phyloP scores from a whole-genome alignment of 2,888 invertebrate genomes.

The Rhyacophila evoluta region DNA sequence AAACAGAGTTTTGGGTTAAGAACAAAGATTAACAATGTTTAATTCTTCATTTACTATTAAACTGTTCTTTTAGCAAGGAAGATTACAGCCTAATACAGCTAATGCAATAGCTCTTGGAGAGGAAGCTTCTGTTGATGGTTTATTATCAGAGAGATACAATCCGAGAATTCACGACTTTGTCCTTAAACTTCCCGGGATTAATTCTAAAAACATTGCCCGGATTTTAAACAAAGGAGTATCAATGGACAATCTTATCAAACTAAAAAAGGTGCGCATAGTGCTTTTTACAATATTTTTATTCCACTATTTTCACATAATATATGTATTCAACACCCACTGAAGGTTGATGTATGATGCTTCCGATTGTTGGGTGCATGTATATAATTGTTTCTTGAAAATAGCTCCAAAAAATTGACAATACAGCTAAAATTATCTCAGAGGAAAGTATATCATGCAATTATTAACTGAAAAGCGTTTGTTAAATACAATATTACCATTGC shows the following conservation, averaged over 20 bases:
- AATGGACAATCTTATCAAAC: constrained; percentile 73
- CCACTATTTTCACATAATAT: background rate
- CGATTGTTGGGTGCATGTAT: too few species aligned
- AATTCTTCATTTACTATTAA: too few species aligned
- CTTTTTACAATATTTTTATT: too few species aligned
- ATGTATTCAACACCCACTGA: too few species aligned
- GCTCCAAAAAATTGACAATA: constrained; percentile 23
- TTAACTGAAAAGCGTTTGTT: too few species aligned
- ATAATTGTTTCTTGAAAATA: too few species aligned
- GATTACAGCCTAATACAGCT: constrained; percentile 82
- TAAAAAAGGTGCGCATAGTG: constrained; percentile 67
- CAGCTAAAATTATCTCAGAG: background rate
- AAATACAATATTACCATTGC: too few species aligned
- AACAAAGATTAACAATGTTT: too few species aligned
- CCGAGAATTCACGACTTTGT: constrained; percentile 82
- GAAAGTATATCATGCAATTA: too few species aligned
- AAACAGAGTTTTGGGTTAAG: too few species aligned
- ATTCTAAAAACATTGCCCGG: constrained; percentile 83
- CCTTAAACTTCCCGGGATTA: constrained; percentile 89
- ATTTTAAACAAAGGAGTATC: constrained; percentile 81
- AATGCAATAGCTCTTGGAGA: constrained; percentile 80
- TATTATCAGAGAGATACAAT: constrained; percentile 75
- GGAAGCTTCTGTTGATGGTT: constrained; percentile 72
- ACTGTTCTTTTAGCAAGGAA: too few species aligned
- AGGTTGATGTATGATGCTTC: too few species aligned